Evolutionary conservation across 2,113 vertebrate species (phyloP), one percentile per base, ranked within the genome.

Genomic region (Silurus asotus): DNA sequence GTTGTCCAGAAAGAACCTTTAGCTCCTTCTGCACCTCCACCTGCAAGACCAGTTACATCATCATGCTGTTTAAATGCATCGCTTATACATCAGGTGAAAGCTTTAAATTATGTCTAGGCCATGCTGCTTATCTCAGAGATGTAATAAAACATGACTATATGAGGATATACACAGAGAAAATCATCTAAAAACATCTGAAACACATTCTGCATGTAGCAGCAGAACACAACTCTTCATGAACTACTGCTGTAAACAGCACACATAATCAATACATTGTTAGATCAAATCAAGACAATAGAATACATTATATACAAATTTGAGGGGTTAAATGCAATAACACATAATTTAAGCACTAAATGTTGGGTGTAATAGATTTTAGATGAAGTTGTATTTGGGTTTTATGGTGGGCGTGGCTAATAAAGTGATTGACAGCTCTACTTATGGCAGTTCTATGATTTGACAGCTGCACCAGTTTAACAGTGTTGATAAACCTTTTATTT

Each of bases 1-100:
- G 96, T 86, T 98, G 96, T 5, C 96, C 96, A 89, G 99, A 91
- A 79, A 99, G 96, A 56, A 92, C 90, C 84, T 97, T 96, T 84
- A 99, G 92, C 91, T 97, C 96, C 90, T 88, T 93, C 69, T 96
- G 96, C 37, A 97, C 96, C 0, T 94, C 94, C 93, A 95, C 96
- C 97, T 99, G 94, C 28, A 81, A 67, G 56, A 91, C 7, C 84
- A 67, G 80, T 8, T 48, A 78, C 81, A 55, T 23, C 37, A 37
- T 1, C 37, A 28, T 4, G 48, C 25, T 6, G 55, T 19, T 80
- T 20, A 80, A 11, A 17, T 8, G 37, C 53, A 56, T 20, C 15
- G 25, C 65, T 62, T 15, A 9, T 4, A 55, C n/a, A 56, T 28
- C 64, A 2, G n/a, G 10, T 6, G 1, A 23, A 51, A n/a, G 9